Base-by-base conservation (phyloP, 1,140 invertebrate species). In the Drosophila sp. region DNA sequence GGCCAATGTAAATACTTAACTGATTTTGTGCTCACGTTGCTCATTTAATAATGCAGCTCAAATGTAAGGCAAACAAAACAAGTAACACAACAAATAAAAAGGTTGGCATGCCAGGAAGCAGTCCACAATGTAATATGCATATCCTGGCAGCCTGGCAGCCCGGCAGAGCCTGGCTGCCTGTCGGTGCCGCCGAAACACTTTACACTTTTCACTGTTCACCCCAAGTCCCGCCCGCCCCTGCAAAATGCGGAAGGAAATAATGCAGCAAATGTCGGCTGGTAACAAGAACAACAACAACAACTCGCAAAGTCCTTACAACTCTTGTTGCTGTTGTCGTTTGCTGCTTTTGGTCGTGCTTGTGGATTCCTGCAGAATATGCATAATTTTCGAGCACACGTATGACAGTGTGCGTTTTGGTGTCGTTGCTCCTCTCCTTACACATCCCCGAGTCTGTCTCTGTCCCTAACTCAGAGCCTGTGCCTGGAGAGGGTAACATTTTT, bases 11-110 rank as follows among this genome's bases (percentile, higher is more conserved):
- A 51, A 75, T 90, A 76, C 71, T 82, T 80, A 74, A 81, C 73
- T 76, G 66, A 82, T 82, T 76, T 76, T 61, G 62, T 50, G 80
- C 80, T 32, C 74, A 81, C 75, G 78, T 78, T 86, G 82, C 78
- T 78, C 77, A 74, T 89, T 87, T 89, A 89, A 83, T 89, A 89
- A 86, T 89, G 80, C 79, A 89, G 78, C 64, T 71, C 48, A 70
- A 70, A 63, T 70, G 43, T 36, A 69, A 62, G 48, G 73, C 62
- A 75, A 86, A 77, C 67, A 77, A 66, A 34, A 46, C 43, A 34
- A 46, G 11, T 6, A 43, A n/a, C n/a, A n/a, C n/a, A 18, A 25
- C 54, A 67, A 29, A 40, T 36, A 72, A 40, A 51, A 53, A 53
- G 38, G 13, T 29, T 36, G 45, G 43, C 38, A 27, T 14, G 29